These are phyloP conservation scores for Phalacrocorax carbo DNA, from an alignment of 2,113 vertebrate genomes.

Conservation along the genomic window DNA sequence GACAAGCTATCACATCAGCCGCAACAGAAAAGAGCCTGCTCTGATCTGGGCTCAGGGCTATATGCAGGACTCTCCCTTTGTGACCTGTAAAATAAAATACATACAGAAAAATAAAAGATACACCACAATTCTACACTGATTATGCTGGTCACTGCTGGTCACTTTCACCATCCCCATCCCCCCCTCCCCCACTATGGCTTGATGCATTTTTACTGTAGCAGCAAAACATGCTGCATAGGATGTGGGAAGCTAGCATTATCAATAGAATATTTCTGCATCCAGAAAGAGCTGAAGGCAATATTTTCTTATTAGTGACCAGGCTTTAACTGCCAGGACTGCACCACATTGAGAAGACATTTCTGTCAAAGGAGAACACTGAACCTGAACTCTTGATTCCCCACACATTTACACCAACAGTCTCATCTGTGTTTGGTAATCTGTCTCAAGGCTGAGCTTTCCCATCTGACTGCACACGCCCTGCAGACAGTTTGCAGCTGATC, in stretches of 20 bases:
- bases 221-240: background rate
- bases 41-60: constrained; percentile 67
- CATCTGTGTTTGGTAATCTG: background rate
- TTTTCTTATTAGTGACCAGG: background rate
- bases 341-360: background rate
- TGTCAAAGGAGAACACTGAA: background rate
- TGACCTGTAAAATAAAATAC: constrained; percentile 67
- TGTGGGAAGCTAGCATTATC: background rate
- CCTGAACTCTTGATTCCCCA: background rate
- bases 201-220: background rate
- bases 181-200: background rate
- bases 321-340: background rate
- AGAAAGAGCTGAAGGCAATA: background rate
- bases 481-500: background rate
- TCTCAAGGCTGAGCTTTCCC: background rate
- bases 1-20: constrained; percentile 63
- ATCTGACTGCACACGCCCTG: background rate
- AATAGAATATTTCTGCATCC: background rate
- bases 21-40: constrained; percentile 72
- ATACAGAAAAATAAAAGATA: background rate
- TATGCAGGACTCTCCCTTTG: constrained; percentile 72
- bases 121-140: background rate
- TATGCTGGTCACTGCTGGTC: background rate
- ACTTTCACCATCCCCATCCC: background rate
- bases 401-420: background rate